A percentile compares a stretch with the other conserved stretches of the same genome.
Evolutionary conservation across 2,888 invertebrate species (phyloP).

Genomic region (Lydus trimaculatus): DNA sequence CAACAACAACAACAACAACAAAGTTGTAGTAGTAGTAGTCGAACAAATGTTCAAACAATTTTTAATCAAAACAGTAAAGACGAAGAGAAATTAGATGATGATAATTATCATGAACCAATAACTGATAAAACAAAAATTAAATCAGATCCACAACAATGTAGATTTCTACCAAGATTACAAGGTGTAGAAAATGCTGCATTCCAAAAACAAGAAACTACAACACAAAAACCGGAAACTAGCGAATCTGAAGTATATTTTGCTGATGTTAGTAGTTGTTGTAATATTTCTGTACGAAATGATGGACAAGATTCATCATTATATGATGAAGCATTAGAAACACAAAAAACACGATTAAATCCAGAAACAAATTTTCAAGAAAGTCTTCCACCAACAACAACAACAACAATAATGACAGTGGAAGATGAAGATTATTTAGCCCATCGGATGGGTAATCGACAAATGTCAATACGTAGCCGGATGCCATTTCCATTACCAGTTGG

Average conservation of each 20-base stretch:
- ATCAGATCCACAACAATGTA: conserved; percentile 50
- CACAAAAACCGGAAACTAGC: conserved; percentile 67
- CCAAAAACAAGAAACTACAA: conserved; percentile 72
- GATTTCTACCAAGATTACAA: conserved; percentile 64
- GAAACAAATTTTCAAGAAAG: conserved; percentile 53
- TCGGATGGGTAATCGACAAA: conserved; percentile 65
- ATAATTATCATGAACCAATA: conserved; percentile 57
- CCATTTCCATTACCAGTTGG: conserved; percentile 63
- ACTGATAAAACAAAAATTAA: conserved; percentile 42
- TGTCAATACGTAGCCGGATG: conserved; percentile 67
- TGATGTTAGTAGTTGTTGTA: conserved; percentile 85
- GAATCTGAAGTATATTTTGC: conserved; percentile 88
- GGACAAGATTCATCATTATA: conserved; percentile 67
- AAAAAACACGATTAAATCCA: conserved; percentile 51
- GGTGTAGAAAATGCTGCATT: conserved; percentile 82
- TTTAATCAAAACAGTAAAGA: conserved; percentile 50
- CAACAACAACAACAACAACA: neutral
- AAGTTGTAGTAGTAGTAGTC: conserved; percentile 16
- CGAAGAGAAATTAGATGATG: conserved; percentile 50
- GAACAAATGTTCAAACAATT: conserved; percentile 62
- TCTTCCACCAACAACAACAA: conserved; percentile 31
- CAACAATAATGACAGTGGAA: conserved; percentile 47
- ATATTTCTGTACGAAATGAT: conserved; percentile 69
- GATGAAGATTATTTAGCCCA: conserved; percentile 68
- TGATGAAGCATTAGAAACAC: conserved; percentile 63